Evolutionary conservation across 2,113 vertebrate genomes (phyloP).

Genomic region (Galeopterus variegatus): DNA sequence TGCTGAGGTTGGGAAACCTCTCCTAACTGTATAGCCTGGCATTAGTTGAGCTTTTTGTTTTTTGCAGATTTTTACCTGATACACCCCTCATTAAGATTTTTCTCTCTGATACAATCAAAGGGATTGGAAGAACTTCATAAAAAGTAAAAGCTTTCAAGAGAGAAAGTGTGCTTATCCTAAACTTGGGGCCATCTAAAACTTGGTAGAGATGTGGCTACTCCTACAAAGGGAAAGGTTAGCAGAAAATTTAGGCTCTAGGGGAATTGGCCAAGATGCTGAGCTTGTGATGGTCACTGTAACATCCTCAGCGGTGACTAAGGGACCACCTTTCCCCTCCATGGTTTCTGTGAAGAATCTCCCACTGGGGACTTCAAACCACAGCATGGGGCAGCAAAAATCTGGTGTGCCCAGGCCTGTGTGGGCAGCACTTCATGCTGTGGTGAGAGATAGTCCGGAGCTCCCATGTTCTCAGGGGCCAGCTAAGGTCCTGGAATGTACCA

Average conservation of each 20-base stretch:
- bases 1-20: not conserved
- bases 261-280: fast-evolving
- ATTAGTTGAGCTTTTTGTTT: fast-evolving
- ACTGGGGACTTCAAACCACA: not conserved
- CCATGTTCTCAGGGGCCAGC: fast-evolving
- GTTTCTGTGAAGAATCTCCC: not conserved
- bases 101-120: not conserved
- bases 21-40: not conserved
- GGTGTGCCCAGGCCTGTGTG: not conserved
- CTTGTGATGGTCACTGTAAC: not conserved
- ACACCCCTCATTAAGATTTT: not conserved
- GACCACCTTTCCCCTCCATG: not conserved
- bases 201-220: not conserved
- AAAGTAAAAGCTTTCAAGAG: not conserved
- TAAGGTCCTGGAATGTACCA: not conserved
- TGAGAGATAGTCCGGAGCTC: not conserved
- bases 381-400: not conserved
- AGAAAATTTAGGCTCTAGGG: not conserved
- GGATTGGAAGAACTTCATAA: not conserved
- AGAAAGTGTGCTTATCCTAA: not conserved
- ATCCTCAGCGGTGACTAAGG: not conserved
- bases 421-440: not conserved
- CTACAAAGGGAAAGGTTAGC: not conserved
- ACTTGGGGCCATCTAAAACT: not conserved
- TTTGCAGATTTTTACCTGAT: not conserved